Evolutionary conservation across 2,888 invertebrate genomes (phyloP).

Genomic region (Amblyjoppa proteus): DNA sequence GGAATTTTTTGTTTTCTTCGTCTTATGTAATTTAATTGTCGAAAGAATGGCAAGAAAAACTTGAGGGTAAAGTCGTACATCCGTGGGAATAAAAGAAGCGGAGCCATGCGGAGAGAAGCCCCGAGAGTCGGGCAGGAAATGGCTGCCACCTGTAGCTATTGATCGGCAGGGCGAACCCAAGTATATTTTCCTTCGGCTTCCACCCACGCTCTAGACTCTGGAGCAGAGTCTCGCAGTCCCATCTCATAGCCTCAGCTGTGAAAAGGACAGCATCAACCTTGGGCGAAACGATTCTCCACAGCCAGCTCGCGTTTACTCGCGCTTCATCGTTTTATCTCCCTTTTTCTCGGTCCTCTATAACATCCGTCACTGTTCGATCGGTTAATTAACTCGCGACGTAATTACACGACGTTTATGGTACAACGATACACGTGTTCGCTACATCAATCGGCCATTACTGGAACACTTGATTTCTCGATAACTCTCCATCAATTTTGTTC

Average conservation of each 20-base stretch:
- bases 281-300: slow-evolving; percentile 28
- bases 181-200: slow-evolving; percentile 76
- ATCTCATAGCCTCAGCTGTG: slow-evolving; percentile 27
- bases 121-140: slow-evolving; percentile 82
- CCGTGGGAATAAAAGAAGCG: slow-evolving; percentile 50
- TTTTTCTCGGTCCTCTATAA: not conserved
- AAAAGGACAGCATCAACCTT: slow-evolving; percentile 31
- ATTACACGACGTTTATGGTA: slow-evolving; percentile 39
- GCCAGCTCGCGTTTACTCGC: slow-evolving; percentile 57
- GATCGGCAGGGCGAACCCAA: slow-evolving; percentile 82
- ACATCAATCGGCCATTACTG: slow-evolving; percentile 2
- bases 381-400: slow-evolving; percentile 60
- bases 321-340: slow-evolving; percentile 57
- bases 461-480: slow-evolving; percentile 16
- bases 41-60: slow-evolving; percentile 41
- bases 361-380: slow-evolving; percentile 57
- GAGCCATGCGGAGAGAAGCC: slow-evolving; percentile 54
- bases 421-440: slow-evolving; percentile 1
- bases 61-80: slow-evolving; percentile 38
- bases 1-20: not conserved
- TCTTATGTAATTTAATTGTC: not conserved
- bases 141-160: slow-evolving; percentile 85
- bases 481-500: slow-evolving; percentile 7
- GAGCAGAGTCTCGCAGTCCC: no score
- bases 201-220: no score